Evolutionary conservation across 2,113 vertebrate genomes (phyloP).

Genomic region (Centrocercus urophasianus): DNA sequence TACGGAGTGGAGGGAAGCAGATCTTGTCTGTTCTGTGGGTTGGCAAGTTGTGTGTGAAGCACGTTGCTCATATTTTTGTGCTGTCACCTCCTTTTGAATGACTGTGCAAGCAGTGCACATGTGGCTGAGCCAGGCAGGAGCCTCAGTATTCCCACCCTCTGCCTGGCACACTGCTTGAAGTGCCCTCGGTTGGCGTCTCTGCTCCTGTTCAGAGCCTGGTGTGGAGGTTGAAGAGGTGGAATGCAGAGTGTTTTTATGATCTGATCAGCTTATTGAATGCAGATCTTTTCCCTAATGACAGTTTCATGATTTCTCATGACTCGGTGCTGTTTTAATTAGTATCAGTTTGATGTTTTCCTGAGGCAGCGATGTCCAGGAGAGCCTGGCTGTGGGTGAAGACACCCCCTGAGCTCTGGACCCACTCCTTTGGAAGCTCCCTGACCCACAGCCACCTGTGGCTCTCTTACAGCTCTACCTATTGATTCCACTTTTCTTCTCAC

Average conservation of each 20-base stretch:
- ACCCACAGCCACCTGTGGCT: neutral
- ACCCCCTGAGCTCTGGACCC: neutral
- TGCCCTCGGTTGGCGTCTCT: neutral
- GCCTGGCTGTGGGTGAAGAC: neutral
- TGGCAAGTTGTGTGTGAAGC: neutral
- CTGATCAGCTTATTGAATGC: slow-evolving; percentile 46
- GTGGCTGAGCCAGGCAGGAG: neutral
- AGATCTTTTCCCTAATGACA: slow-evolving; percentile 24
- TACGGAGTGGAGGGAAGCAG: rapidly evolving
- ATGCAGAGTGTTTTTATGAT: slow-evolving; percentile 42
- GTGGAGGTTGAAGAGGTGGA: slow-evolving; percentile 29
- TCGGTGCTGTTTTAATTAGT: slow-evolving; percentile 35
- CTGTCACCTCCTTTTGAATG: neutral
- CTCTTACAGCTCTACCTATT: neutral
- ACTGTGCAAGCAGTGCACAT: neutral
- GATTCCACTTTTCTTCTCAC: neutral
- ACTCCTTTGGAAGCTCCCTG: neutral
- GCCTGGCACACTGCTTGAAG: rapidly evolving
- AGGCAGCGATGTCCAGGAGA: neutral
- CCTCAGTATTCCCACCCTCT: neutral
- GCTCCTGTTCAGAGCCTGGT: neutral
- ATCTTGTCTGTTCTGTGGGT: neutral
- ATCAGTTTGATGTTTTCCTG: slow-evolving; percentile 20
- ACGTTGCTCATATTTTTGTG: neutral
- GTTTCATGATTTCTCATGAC: neutral